A percentile compares a stretch with the other conserved stretches of the same genome.
Evolutionary conservation across 2,113 vertebrate genomes (phyloP).

Genomic region (Agapornis roseicollis): DNA sequence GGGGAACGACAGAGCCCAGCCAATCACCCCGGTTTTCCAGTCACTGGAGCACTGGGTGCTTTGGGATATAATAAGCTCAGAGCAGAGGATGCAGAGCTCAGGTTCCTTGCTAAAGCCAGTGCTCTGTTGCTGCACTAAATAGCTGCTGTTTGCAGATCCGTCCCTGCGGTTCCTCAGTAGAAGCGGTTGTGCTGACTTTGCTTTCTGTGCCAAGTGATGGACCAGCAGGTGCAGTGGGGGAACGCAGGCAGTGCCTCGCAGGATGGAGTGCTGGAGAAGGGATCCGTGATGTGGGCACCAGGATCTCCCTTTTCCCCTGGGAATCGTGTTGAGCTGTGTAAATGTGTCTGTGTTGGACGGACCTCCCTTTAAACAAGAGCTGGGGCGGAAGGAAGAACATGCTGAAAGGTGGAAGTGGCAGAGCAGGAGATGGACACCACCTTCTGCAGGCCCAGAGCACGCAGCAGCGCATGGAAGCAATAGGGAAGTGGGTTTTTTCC

Average conservation of each 20-base stretch:
- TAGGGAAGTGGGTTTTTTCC: background rate
- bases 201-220: background rate
- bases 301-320: fast-evolving
- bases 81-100: background rate
- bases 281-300: background rate
- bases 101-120: background rate
- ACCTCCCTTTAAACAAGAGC: fast-evolving
- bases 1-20: fast-evolving
- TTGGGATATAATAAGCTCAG: background rate
- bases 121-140: fast-evolving
- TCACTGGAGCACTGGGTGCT: fast-evolving
- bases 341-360: background rate
- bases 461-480: fast-evolving
- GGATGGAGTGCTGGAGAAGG: background rate
- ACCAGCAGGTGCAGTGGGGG: background rate
- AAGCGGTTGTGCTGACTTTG: background rate
- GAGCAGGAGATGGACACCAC: background rate
- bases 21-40: fast-evolving
- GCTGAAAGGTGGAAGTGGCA: background rate
- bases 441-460: background rate
- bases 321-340: background rate
- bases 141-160: fast-evolving
- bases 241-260: background rate
- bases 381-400: fast-evolving
- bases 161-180: background rate